These are phyloP conservation scores for Carlito syrichta DNA, from an alignment of 2,113 vertebrate genomes.

Conservation along the genomic window DNA sequence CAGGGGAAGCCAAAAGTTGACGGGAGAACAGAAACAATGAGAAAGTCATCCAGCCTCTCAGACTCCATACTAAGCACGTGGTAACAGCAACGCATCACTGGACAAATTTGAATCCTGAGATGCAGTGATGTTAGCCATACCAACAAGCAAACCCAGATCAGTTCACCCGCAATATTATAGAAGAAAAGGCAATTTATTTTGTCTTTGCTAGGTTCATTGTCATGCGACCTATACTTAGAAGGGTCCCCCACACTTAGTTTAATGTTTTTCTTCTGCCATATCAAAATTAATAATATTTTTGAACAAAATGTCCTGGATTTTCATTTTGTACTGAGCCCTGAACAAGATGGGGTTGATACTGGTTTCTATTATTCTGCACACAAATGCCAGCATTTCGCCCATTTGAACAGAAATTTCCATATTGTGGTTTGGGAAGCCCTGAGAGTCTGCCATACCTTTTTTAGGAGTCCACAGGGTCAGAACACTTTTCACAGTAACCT, in stretches of 20 bases:
- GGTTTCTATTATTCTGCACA: rapidly evolving
- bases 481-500: rapidly evolving
- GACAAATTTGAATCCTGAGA: background rate
- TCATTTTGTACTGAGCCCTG: rapidly evolving
- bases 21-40: background rate
- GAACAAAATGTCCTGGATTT: rapidly evolving
- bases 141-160: background rate
- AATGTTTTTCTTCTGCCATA: rapidly evolving
- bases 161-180: rapidly evolving
- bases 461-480: background rate
- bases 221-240: rapidly evolving
- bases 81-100: rapidly evolving
- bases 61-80: rapidly evolving
- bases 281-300: background rate
- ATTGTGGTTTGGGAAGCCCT: rapidly evolving
- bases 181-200: background rate
- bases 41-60: background rate
- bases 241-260: rapidly evolving
- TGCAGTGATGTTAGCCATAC: no score
- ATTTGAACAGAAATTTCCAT: rapidly evolving
- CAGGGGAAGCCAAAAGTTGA: rapidly evolving
- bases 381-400: rapidly evolving
- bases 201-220: background rate
- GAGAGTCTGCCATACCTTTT: rapidly evolving
- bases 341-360: rapidly evolving